Base-by-base conservation (phyloP, 2,888 invertebrate genomes). In the Calameuta pallipes region DNA sequence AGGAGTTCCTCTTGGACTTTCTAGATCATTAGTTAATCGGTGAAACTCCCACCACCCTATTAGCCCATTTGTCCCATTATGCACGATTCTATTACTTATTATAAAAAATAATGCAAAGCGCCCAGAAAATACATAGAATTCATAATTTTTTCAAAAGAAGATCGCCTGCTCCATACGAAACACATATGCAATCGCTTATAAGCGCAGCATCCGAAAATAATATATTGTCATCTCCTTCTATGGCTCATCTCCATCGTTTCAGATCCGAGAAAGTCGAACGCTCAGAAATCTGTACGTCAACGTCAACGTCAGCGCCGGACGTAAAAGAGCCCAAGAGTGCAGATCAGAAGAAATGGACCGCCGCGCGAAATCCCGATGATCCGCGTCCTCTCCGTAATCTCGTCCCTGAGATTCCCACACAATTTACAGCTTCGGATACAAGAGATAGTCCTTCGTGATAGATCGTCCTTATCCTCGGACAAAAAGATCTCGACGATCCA, bases 331-430 rank as follows among this genome's bases (percentile, higher is more conserved):
- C 31, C 73, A 74, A 74, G 75, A 76, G 70, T 56, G 9, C 41
- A 37, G 69, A 78, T 56, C 73, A 34, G 74, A 74, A 74, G 74
- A 74, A 74, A 74, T 35, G 76, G 77, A 79, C 75, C 76, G 74
- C 76, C 78, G 81, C 83, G 83, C 82, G 83, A 83, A 83, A 83
- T 83, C 78, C 71, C 75, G 80, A 83, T 83, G 75, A 79, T 83
- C 78, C 81, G 77, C 80, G 82, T 75, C 81, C 73, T 30, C 71
- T 31, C 78, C 77, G 71, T 31, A 33, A 71, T 71, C 71, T 31
- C 71, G 15, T 70, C 30, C 76, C 41, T 23, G 75, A 56, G 36
- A 79, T 82, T 82, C 82, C 82, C 82, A 82, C 82, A 82, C 77
- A 76, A 75, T n/a, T 15, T 30, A 37, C 75, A 75, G 41, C 41